Evolutionary conservation across 2,888 invertebrate genomes (phyloP), one percentile per base, ranked within the genome.

Genomic region (Ectemnius continuus): DNA sequence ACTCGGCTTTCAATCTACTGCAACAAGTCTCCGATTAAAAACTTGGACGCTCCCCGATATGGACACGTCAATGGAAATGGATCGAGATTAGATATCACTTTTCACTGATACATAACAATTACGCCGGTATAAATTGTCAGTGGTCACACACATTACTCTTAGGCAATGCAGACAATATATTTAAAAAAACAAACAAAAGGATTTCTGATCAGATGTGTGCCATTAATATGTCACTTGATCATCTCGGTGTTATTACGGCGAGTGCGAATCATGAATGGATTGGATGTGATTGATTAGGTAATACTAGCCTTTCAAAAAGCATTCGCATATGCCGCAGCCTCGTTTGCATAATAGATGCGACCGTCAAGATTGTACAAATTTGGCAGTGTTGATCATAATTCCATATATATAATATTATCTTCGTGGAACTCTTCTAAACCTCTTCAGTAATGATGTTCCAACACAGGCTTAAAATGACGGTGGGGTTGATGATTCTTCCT

Each of bases 331-430:
- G 73, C 91, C 91, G 0, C 93, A 0, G 94, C 93, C 62, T 95
- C 92, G 1, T 92, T n/a, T 0, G 91, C 88, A 0, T 91, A 91
- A 75, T 94, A 94, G 0, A 83, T 77, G 0, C 92, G 93, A 0
- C 94, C 95, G 63, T 95, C 92, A 52, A 95, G 86, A 76, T 95
- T 95, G 80, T 95, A 96, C 0, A 95, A 89, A 82, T 91, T 85
- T 0, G 94, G 94, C 28, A 96, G 87, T 0, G 93, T 89, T n/a
- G 94, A 92, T 63, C 96, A 91, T 1, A 96, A 91, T 89, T 96
- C 96, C 20, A 95, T 85, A 78, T 95, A 96, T 89, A 94, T 93
- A 0, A 96, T 92, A 69, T 95, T 95, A 84, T 96, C 95, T 4
- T 93, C 92, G 82, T 92, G 92, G 66, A 94, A 93, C 74, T 94